Percentiles rank a stretch among this genome's conserved stretches.
Evolutionary conservation across 2,113 vertebrate species (phyloP).

Genomic region (Aldabrachelys gigantea): DNA sequence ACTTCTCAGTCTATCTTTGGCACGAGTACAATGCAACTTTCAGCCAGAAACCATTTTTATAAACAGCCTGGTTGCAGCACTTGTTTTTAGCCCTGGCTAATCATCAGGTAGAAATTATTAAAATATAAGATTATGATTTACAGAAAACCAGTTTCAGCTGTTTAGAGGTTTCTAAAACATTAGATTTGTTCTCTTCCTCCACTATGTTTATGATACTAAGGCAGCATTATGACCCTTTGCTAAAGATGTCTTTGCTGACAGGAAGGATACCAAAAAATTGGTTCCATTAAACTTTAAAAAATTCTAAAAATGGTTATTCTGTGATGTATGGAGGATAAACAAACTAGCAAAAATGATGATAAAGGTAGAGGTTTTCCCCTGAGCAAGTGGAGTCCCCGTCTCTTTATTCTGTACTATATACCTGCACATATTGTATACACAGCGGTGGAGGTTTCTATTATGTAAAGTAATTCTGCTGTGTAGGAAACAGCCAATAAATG

Average conservation of each 20-base stretch:
- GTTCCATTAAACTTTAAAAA: not conserved
- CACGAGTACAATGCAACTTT: not conserved
- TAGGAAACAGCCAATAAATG: not conserved
- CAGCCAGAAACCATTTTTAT: not conserved
- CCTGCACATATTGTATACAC: not conserved
- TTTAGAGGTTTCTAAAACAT: not conserved
- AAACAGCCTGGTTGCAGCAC: not conserved
- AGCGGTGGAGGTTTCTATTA: not conserved
- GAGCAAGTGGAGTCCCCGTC: not conserved
- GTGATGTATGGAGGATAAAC: not conserved
- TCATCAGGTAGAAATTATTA: not conserved
- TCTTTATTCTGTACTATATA: not conserved
- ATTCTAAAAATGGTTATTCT: not conserved
- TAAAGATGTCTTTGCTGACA: not conserved
- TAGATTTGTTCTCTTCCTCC: not conserved
- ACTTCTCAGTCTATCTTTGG: not conserved
- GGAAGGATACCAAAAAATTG: not conserved
- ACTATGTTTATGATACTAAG: not conserved
- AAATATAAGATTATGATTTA: not conserved
- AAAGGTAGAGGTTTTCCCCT: not conserved
- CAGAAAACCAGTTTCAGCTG: not conserved
- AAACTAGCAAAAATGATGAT: not conserved
- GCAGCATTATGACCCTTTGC: not conserved
- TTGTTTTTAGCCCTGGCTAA: not conserved
- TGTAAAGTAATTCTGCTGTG: not conserved